A percentile compares a stretch with the other conserved stretches of the same genome.
Conservation (phyloP, 1,140 invertebrate genomes). For the Eurosta solidaginis region DNA sequence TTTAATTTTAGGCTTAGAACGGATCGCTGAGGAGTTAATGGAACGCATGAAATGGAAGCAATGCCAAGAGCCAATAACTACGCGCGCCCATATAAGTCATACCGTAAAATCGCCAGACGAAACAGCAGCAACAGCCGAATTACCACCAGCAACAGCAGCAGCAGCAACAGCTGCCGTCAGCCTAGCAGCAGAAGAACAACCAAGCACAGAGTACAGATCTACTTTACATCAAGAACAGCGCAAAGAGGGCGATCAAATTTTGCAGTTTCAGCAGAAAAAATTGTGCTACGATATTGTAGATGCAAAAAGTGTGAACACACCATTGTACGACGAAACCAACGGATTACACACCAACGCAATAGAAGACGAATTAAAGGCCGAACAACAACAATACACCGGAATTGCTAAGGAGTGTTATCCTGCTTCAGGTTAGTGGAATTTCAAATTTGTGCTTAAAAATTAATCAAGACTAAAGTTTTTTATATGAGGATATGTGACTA, state of each 20-base stretch:
- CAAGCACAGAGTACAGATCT: constrained; percentile 37
- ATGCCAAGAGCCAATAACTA: constrained; percentile 76
- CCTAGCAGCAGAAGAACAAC: constrained; percentile 41
- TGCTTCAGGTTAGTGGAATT: neutral
- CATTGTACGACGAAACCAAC: constrained; percentile 45
- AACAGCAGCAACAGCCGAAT: constrained; percentile 20
- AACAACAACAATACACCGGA: constrained; percentile 7
- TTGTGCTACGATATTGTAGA: constrained; percentile 4
- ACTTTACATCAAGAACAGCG: constrained; percentile 34
- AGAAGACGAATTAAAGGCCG: neutral
- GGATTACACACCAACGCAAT: constrained; percentile 5
- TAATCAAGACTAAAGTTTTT: constrained; percentile 8
- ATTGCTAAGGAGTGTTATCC: constrained; percentile 20
- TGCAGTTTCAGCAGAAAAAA: neutral
- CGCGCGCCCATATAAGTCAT: constrained; percentile 51
- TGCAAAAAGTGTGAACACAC: constrained; percentile 29
- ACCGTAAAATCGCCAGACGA: constrained; percentile 32
- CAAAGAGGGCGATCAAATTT: constrained; percentile 3
- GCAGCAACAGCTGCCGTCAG: neutral
- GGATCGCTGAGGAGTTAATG: constrained; percentile 94
- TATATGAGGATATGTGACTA: too few species aligned
- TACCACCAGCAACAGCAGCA: constrained; percentile 12
- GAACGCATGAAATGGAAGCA: constrained; percentile 91
- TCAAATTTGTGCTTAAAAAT: constrained; percentile 16
- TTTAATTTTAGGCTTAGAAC: constrained; percentile 79